These are phyloP conservation scores for Lithobates sylvaticus DNA, from an alignment of 2,797 vertebrate species.

Conservation along the genomic window DNA sequence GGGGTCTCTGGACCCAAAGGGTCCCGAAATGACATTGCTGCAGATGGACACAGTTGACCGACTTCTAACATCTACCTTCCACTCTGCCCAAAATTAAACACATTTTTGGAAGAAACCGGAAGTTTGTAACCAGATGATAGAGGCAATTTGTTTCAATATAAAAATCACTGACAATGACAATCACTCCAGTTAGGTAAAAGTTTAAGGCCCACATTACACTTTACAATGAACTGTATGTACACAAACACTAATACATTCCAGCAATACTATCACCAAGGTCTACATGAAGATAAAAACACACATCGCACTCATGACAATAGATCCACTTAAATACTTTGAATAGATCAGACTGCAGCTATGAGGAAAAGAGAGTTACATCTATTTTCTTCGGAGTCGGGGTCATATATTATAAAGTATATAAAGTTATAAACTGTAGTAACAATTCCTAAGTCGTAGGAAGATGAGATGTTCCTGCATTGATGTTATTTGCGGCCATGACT, in stretches of 20 bases:
- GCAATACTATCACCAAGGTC: background rate
- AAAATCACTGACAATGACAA: too few relatives aligned
- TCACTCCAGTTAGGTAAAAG: too few relatives aligned
- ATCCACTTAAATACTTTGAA: background rate
- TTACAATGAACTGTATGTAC: background rate
- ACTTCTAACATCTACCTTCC: too few relatives aligned
- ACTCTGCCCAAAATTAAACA: too few relatives aligned
- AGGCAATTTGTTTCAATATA: too few relatives aligned
- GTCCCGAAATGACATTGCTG: too few relatives aligned
- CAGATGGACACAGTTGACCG: too few relatives aligned
- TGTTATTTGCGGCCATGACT: background rate
- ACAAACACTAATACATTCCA: background rate
- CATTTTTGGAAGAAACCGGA: too few relatives aligned
- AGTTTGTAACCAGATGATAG: too few relatives aligned
- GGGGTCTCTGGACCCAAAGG: too few relatives aligned
- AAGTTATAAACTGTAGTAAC: too few relatives aligned
- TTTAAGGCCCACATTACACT: background rate
- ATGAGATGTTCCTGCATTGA: background rate
- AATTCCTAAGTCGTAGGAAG: background rate
- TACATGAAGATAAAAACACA: background rate
- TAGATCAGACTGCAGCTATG: background rate
- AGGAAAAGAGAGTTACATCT: background rate
- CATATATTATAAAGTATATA: too few relatives aligned
- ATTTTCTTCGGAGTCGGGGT: background rate
- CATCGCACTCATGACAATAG: background rate